Percentiles rank a stretch among this genome's conserved stretches.
Evolutionary conservation across 2,888 invertebrate species (phyloP).

Genomic region (Coenonympha arcania): DNA sequence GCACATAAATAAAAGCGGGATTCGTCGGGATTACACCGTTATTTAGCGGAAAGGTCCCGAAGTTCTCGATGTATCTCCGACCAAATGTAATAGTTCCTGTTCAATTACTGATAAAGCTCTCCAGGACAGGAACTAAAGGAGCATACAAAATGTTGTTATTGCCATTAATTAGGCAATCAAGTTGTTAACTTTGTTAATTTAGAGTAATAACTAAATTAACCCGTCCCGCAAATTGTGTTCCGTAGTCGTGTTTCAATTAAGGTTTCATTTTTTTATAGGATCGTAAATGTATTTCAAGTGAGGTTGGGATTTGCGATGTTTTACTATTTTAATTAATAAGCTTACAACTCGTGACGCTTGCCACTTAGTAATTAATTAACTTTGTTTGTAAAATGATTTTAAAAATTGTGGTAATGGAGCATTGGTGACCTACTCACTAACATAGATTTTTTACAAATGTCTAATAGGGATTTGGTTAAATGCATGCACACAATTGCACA

Average conservation of each 20-base stretch:
- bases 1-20: slow-evolving; percentile 45
- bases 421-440: too few species aligned
- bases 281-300: slow-evolving; percentile 7
- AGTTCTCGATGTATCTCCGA: slow-evolving; percentile 46
- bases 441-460: too few species aligned
- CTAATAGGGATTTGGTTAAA: too few species aligned
- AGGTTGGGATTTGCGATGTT: slow-evolving; percentile 1
- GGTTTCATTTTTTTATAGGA: slow-evolving; percentile 11
- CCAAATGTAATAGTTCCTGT: slow-evolving; percentile 52
- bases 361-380: background rate
- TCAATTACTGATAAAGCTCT: slow-evolving; percentile 58
- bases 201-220: slow-evolving; percentile 31
- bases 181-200: slow-evolving; percentile 33
- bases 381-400: background rate
- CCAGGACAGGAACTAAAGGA: slow-evolving; percentile 47
- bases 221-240: slow-evolving; percentile 20
- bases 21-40: slow-evolving; percentile 50
- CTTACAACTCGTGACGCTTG: background rate
- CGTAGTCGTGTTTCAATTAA: slow-evolving; percentile 4
- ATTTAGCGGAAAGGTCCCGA: slow-evolving; percentile 44
- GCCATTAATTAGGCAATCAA: slow-evolving; percentile 32
- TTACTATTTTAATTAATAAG: background rate
- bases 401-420: too few species aligned
- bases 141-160: slow-evolving; percentile 45
- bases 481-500: too few species aligned